Base-by-base conservation (phyloP, 2,888 invertebrate genomes). In the Onchidella celtica region DNA sequence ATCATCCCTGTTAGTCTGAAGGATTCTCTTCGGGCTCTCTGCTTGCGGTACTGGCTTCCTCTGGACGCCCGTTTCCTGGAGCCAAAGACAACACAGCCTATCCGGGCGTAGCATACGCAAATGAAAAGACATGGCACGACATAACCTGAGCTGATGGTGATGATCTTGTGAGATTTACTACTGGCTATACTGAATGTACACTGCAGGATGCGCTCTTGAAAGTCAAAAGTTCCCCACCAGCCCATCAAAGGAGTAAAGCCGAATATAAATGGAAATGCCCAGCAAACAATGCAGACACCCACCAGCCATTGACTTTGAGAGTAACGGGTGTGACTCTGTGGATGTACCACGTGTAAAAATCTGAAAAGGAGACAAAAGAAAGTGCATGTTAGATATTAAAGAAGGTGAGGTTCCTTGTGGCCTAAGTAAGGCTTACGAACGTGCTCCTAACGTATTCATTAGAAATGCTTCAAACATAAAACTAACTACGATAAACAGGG, bases 1-100 rank as follows among this genome's bases (percentile, higher is more conserved):
- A 91, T 91, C 89, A 90, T 91, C 38, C 85, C 88, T 0, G 91
- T 89, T 1, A 91, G 86, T 40, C 88, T 84, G 36, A 91, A 82
- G 11, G 90, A 89, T 27, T 86, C 84, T 24, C 85, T 77, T 47
- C 83, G 80, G 0, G 77, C 74, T 24, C 70, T 29, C 73, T 86
- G 85, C 36, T 76, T 76, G 21, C 85, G 82, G 81, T 84, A 83
- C 55, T 81, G 40, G 79, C 88, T 89, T 36, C 87, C 86, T 3
- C 89, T 79, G 9, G 85, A 82, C 2, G 87, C 87, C 6, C 86
- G 83, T 72, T 87, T 85, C 84, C 89, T 86, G 57, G 86, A 84
- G 36, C 87, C 85, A 83, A 40, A 78, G 17, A 89, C 90, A 0
- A 87, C 87, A 55, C 88, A 88, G 24, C 90, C 90, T 21, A 90